phyloP scores from a whole-genome alignment of 2,888 invertebrate species.

The Escarpia spicata region DNA sequence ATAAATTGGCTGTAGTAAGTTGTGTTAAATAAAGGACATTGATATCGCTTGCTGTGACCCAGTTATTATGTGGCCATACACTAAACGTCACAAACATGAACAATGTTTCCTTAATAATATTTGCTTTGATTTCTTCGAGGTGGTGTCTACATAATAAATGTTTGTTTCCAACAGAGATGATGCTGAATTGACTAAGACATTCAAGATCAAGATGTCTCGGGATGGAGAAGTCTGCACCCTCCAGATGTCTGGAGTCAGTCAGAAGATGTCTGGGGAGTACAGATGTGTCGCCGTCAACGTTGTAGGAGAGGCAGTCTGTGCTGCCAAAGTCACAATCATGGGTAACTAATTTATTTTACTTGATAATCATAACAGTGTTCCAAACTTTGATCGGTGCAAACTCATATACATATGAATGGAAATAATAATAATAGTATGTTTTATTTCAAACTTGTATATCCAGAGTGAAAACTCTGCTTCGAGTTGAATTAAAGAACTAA shows the following conservation, averaged over 20 bases:
- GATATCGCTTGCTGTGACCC: too few relatives aligned
- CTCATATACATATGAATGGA: background rate
- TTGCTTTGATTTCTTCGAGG: background rate
- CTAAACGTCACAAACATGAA: background rate
- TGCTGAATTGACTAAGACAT: conserved; percentile 76
- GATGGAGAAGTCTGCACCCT: conserved; percentile 65
- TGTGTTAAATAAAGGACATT: too few relatives aligned
- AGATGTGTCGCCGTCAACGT: conserved; percentile 42
- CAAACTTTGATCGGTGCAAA: background rate
- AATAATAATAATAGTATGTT: background rate
- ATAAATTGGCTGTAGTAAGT: too few relatives aligned
- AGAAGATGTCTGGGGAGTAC: conserved; percentile 60
- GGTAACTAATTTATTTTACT: conserved; percentile 69
- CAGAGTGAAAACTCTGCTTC: background rate
- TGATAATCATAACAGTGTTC: background rate
- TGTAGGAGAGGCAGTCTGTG: conserved; percentile 38
- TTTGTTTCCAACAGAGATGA: conserved; percentile 73
- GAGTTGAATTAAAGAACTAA: background rate
- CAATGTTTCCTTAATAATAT: background rate
- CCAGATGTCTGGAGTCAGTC: conserved; percentile 48
- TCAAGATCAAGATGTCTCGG: conserved; percentile 80
- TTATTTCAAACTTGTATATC: background rate
- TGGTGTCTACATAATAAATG: background rate
- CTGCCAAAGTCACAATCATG: conserved; percentile 78
- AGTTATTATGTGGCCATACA: too few relatives aligned